A percentile compares a stretch with the other conserved stretches of the same genome.
Conservation (phyloP, 2,797 vertebrate genomes). For the Chromobotia macracanthus region DNA sequence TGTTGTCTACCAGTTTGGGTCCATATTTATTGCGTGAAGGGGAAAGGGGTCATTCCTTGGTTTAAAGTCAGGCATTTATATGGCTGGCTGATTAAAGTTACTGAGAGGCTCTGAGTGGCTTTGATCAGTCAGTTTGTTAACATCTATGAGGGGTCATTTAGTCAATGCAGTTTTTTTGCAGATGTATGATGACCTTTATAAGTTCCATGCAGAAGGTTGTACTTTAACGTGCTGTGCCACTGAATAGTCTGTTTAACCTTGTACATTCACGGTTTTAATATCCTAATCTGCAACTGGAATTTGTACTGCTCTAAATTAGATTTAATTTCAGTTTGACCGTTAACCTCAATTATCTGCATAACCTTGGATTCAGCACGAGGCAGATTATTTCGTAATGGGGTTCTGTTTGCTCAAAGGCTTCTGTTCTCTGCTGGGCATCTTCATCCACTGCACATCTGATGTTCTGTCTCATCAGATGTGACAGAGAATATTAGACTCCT, state of each 20-base stretch:
- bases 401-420: constrained; percentile 34
- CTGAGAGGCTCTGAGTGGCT: not conserved
- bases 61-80: constrained; percentile 1
- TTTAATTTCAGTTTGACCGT: constrained; percentile 32
- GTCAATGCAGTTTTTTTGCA: not conserved
- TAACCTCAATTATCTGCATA: constrained; percentile 52
- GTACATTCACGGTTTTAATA: constrained; percentile 12
- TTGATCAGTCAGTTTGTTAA: constrained; percentile 14
- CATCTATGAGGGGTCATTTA: constrained; percentile 1
- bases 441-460: constrained; percentile 10
- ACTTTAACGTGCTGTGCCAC: not conserved
- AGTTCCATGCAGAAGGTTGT: not conserved
- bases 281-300: constrained; percentile 38
- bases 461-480: constrained; percentile 9
- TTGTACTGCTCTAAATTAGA: constrained; percentile 37
- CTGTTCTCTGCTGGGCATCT: constrained; percentile 9
- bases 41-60: constrained; percentile 31
- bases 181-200: not conserved
- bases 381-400: constrained; percentile 36
- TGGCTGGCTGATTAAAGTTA: not conserved
- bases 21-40: constrained; percentile 5
- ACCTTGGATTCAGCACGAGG: constrained; percentile 36
- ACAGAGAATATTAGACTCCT: constrained; percentile 10
- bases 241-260: not conserved
- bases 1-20: not conserved